A percentile compares a stretch with the other conserved stretches of the same genome.
phyloP scores from a whole-genome alignment of 2,888 invertebrate genomes.

The Biston stratarius region DNA sequence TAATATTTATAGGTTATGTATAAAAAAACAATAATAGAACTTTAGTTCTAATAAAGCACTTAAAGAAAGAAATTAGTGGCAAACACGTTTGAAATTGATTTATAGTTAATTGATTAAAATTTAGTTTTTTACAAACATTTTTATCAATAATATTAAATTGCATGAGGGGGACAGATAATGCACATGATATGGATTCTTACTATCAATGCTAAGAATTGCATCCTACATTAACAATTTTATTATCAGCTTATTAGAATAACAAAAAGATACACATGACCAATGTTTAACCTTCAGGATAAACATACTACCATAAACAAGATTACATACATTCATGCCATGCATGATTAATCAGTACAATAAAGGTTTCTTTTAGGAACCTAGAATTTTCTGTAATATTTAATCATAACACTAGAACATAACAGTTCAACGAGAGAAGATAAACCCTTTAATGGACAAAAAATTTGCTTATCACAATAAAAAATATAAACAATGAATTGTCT shows the following conservation, averaged over 20 bases:
- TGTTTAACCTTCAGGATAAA: conserved; percentile 1
- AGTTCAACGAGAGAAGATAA: no score
- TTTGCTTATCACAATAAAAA: no score
- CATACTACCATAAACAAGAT: conserved; percentile 1
- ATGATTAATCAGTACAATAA: conserved; percentile 1
- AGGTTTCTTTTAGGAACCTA: not conserved
- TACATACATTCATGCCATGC: conserved; percentile 1
- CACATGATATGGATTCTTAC: not conserved
- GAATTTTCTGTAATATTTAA: conserved; percentile 5
- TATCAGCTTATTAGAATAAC: conserved; percentile 11
- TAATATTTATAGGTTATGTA: no score
- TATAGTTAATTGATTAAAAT: no score
- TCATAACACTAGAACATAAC: not conserved
- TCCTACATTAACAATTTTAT: not conserved
- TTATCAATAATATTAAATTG: no score
- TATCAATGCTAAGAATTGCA: not conserved
- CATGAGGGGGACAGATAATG: no score
- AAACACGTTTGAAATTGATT: not conserved
- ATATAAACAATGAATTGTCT: no score
- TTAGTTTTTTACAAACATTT: no score
- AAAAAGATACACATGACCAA: conserved; percentile 4
- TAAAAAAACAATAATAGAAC: no score
- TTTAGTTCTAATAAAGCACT: no score
- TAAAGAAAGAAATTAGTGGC: not conserved
- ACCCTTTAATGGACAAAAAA: no score